A percentile compares a stretch with the other conserved stretches of the same genome.
phyloP scores from a whole-genome alignment of 2,113 vertebrate species.

The Lepisosteus osseus region DNA sequence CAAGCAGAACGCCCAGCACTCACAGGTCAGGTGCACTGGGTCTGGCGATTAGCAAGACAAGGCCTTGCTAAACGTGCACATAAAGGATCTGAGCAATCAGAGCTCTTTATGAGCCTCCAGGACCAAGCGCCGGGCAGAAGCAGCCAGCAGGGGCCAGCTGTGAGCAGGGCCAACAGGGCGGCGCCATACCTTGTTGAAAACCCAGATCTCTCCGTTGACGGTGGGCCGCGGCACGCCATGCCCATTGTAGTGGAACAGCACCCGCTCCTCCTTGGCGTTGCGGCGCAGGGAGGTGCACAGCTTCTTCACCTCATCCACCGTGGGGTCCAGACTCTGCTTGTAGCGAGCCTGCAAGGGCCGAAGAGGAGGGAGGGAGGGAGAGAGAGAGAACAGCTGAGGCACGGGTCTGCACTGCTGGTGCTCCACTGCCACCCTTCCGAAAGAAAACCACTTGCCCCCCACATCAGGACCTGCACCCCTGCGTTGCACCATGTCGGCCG shows the following conservation, averaged over 20 bases:
- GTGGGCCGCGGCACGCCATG: conserved; percentile 95
- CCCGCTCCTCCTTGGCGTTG: conserved; percentile 95
- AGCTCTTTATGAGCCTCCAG: no score
- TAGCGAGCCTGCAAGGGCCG: conserved; percentile 79
- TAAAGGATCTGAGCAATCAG: no score
- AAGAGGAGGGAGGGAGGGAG: background rate
- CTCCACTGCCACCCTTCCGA: no score
- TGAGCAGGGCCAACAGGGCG: background rate
- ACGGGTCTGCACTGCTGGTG: conserved; percentile 18
- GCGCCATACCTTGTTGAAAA: conserved; percentile 90
- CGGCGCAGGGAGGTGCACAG: conserved; percentile 90
- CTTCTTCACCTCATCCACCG: conserved; percentile 97
- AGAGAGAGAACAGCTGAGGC: background rate
- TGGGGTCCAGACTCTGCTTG: conserved; percentile 96
- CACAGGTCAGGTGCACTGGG: background rate
- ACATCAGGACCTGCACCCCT: no score
- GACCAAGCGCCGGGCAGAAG: no score
- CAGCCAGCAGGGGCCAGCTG: no score
- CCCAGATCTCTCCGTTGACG: conserved; percentile 97
- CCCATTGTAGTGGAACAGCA: conserved; percentile 98
- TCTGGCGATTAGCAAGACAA: no score
- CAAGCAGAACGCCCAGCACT: background rate
- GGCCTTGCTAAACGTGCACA: no score
- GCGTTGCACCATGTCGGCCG: no score
- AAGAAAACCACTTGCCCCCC: no score